These are phyloP conservation scores for Drosophila malerkotliana DNA, from an alignment of 1,140 invertebrate species.

Conservation along the genomic window DNA sequence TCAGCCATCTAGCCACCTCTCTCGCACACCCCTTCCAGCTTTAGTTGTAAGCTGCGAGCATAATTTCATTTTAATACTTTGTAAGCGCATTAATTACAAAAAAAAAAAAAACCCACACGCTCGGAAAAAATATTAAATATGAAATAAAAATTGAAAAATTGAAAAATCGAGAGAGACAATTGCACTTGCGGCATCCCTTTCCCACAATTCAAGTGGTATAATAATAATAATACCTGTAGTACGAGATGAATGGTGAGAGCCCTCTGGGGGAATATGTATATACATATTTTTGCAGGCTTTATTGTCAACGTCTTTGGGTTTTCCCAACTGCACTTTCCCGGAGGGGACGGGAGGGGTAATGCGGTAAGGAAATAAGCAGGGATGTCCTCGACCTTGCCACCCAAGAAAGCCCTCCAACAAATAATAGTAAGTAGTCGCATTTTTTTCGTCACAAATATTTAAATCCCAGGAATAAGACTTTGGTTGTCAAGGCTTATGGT, in stretches of 20 bases:
- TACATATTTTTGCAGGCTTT: too few relatives aligned
- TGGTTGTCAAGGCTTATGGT: too few relatives aligned
- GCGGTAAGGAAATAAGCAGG: conserved; percentile 1
- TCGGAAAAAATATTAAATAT: neutral
- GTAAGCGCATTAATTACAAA: conserved; percentile 57
- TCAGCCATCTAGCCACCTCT: neutral
- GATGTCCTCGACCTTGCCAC: conserved; percentile 10
- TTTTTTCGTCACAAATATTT: too few relatives aligned
- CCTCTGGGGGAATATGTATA: neutral
- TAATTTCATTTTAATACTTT: conserved; percentile 61
- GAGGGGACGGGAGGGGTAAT: neutral
- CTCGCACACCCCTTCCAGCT: conserved; percentile 17
- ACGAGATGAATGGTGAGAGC: conserved; percentile 16
- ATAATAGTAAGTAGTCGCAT: too few relatives aligned
- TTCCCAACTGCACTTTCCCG: neutral
- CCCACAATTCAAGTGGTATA: conserved; percentile 18
- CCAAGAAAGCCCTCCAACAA: neutral
- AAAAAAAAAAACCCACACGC: neutral
- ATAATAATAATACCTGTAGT: conserved; percentile 38
- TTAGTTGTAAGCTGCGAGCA: conserved; percentile 53
- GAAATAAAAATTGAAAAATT: neutral
- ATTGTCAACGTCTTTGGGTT: conserved; percentile 7
- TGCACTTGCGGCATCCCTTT: neutral
- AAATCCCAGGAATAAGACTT: too few relatives aligned
- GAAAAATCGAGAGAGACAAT: neutral